Conservation (phyloP, 2,113 vertebrate species). For the Chionodraco myersi region DNA sequence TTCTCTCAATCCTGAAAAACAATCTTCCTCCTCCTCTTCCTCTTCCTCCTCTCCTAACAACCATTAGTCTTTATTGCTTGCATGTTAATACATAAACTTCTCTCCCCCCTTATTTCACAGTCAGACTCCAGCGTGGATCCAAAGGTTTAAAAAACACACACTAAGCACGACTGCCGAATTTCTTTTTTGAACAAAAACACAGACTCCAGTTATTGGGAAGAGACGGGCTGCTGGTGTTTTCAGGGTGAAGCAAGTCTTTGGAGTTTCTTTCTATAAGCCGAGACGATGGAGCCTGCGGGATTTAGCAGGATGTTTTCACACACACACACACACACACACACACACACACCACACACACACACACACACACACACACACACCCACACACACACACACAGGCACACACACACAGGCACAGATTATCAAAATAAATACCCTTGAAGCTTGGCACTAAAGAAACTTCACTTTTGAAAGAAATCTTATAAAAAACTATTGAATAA, state of each 20-base stretch:
- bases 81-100: constrained; percentile 55
- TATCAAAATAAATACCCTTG: constrained; percentile 83
- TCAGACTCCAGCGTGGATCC: constrained; percentile 42
- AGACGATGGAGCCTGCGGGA: constrained; percentile 52
- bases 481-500: constrained; percentile 80
- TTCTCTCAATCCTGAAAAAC: not conserved
- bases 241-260: constrained; percentile 80
- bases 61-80: constrained; percentile 82
- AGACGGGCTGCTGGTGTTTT: constrained; percentile 84
- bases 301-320: constrained; percentile 40
- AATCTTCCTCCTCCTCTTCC: constrained; percentile 2
- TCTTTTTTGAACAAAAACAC: constrained; percentile 22
- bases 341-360: not conserved
- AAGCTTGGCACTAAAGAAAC: constrained; percentile 80
- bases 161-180: too few relatives aligned
- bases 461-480: constrained; percentile 76
- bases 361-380: constrained; percentile 28
- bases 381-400: constrained; percentile 29
- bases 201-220: constrained; percentile 51
- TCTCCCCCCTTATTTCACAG: constrained; percentile 47
- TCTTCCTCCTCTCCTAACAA: constrained; percentile 50
- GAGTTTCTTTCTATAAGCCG: constrained; percentile 76
- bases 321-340: too few relatives aligned
- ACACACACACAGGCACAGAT: constrained; percentile 77
- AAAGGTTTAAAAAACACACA: too few relatives aligned